Percentiles rank a stretch among this genome's conserved stretches.
These are phyloP conservation scores for Balearica regulorum DNA, from an alignment of 2,797 vertebrate species.

Conservation along the genomic window DNA sequence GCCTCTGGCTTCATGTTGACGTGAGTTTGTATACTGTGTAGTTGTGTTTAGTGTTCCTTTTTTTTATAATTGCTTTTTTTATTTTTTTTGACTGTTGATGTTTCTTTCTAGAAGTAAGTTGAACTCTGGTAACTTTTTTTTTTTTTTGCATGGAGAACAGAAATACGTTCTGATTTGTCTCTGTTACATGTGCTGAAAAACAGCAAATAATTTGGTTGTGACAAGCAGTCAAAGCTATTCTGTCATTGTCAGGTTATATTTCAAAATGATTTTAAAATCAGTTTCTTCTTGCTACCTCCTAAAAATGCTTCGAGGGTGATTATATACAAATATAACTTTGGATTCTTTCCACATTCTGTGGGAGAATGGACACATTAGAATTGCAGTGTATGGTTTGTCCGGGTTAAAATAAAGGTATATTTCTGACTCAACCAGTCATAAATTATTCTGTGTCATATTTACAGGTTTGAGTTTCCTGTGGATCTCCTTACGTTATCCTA, in stretches of 20 bases:
- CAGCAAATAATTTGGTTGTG: neutral
- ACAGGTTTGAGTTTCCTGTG: neutral
- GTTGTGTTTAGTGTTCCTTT: neutral
- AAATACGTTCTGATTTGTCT: neutral
- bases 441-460: constrained; percentile 22
- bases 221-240: neutral
- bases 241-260: neutral
- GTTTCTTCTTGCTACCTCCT: neutral
- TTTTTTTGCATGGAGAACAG: neutral
- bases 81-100: neutral
- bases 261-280: neutral
- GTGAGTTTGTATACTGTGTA: constrained; percentile 63
- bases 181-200: neutral
- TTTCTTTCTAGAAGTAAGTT: neutral
- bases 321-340: neutral
- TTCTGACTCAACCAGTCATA: neutral
- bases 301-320: neutral
- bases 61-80: neutral
- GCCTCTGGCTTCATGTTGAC: constrained; percentile 80
- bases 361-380: neutral
- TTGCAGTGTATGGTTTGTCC: neutral
- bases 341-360: neutral
- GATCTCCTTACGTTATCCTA: neutral
- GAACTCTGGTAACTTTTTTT: neutral
- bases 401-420: neutral